A percentile compares a stretch with the other conserved stretches of the same genome.
Conservation (phyloP, 2,113 vertebrate genomes). For the Notothenia coriiceps region DNA sequence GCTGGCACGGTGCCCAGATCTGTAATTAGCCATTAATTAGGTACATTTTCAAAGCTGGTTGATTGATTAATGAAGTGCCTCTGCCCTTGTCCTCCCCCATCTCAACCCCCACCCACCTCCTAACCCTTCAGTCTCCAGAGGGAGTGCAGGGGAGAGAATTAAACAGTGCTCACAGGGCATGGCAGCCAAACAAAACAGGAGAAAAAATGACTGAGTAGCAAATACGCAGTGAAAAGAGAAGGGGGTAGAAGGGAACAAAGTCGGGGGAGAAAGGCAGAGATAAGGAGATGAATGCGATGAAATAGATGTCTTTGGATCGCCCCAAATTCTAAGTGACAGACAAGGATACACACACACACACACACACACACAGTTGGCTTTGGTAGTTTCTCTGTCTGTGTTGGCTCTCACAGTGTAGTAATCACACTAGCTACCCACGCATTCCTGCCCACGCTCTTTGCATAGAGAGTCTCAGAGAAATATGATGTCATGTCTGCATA, state of each 20-base stretch:
- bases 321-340: slow-evolving; percentile 63
- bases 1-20: slow-evolving; percentile 75
- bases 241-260: slow-evolving; percentile 30
- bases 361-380: slow-evolving; percentile 25
- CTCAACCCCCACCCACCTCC: slow-evolving; percentile 3
- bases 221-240: slow-evolving; percentile 43
- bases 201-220: slow-evolving; percentile 19
- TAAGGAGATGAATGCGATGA: slow-evolving; percentile 49
- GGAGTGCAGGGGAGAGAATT: slow-evolving; percentile 60
- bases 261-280: slow-evolving; percentile 10
- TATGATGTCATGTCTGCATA: slow-evolving; percentile 78
- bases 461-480: slow-evolving; percentile 54
- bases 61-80: slow-evolving; percentile 85
- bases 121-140: slow-evolving; percentile 30
- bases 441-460: slow-evolving; percentile 66
- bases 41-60: slow-evolving; percentile 80
- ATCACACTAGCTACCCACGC: slow-evolving; percentile 47
- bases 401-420: slow-evolving; percentile 54
- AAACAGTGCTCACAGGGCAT: slow-evolving; percentile 78
- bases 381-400: slow-evolving; percentile 36
- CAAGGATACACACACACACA: slow-evolving; percentile 18
- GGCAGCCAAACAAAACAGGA: slow-evolving; percentile 66
- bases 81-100: slow-evolving; percentile 68
- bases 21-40: slow-evolving; percentile 82
- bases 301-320: slow-evolving; percentile 54